Base-by-base conservation (phyloP, 1,140 invertebrate species). In the Brachionus sp. region DNA sequence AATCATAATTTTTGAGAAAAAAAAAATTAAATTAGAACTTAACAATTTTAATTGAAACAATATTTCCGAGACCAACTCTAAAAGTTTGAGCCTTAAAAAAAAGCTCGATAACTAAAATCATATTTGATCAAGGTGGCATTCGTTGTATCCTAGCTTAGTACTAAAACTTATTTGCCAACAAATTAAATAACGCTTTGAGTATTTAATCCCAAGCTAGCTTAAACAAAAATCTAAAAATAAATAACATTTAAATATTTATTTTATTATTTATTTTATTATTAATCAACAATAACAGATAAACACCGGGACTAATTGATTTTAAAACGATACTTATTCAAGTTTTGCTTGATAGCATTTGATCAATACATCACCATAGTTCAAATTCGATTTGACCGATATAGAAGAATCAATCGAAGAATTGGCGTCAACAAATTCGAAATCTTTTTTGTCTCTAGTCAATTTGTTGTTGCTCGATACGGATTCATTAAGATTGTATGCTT, bases 181-280 rank as follows among this genome's bases (percentile, higher is more conserved):
- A 46, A 75, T 75, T 75, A 75, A 75, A 75, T 75, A 75, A 46
- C 66, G 35, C 33, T 39, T 75, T 75, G 70, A 75, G 70, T 46
- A 46, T 75, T 75, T 75, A 75, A 75, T 75, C 70, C 70, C 70
- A 75, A 75, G 25, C 37, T 39, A 73, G 19, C 37, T 73, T 73
- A 75, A 75, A 75, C 19, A 75, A 70, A 70, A 46, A 75, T 46
- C 70, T 46, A 75, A 75, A 75, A 75, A 46, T 75, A 75, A 75
- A 75, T 75, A 75, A 70, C 66, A 70, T 70, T 70, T 70, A 70
- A 70, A 70, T 70, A 70, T 70, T 70, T 70, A 70, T 70, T 70
- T 66, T 66, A 66, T 66, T 37, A 66, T 29, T 29, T 29, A 2
- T 10, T 66, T 39, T 70, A 39, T 42, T 70, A 70, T 70, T 42